Conservation (phyloP, 2,113 vertebrate species). For the Charadrius vociferus region DNA sequence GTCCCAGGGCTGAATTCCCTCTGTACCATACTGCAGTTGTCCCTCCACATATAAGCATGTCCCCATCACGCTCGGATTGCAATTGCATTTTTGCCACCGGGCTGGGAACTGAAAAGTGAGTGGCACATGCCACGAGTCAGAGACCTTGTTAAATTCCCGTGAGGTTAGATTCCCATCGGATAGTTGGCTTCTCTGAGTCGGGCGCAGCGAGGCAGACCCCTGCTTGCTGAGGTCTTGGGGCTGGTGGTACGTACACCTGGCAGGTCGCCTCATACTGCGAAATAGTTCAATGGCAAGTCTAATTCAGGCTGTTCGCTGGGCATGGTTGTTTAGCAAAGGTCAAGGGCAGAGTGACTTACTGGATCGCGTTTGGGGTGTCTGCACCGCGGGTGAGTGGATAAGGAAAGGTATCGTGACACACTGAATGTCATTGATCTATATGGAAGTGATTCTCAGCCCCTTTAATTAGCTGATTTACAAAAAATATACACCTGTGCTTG, state of each 20-base stretch:
- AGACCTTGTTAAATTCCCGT: slow-evolving; percentile 10
- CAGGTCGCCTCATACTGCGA: not conserved
- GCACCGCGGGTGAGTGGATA: not conserved
- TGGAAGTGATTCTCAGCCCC: not conserved
- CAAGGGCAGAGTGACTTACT: not conserved
- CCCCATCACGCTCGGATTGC: not conserved
- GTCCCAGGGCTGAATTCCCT: not conserved
- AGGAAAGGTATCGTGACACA: not conserved
- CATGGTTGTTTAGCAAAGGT: not conserved
- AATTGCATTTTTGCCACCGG: slow-evolving; percentile 28
- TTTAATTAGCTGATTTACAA: not conserved
- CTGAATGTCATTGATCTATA: not conserved
- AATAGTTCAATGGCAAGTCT: not conserved
- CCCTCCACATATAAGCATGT: not conserved
- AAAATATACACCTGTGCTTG: not conserved
- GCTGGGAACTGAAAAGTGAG: slow-evolving; percentile 20
- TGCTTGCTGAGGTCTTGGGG: not conserved
- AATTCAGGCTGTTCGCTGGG: not conserved
- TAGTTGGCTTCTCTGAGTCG: not conserved
- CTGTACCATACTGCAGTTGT: not conserved
- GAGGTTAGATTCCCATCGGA: not conserved
- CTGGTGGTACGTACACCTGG: not conserved
- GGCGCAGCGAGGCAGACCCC: not conserved
- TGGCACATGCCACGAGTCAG: not conserved
- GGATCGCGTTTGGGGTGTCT: not conserved